Percentiles rank a stretch among this genome's conserved stretches.
Conservation (phyloP, 2,113 vertebrate species). For the Cichladusa arquata region DNA sequence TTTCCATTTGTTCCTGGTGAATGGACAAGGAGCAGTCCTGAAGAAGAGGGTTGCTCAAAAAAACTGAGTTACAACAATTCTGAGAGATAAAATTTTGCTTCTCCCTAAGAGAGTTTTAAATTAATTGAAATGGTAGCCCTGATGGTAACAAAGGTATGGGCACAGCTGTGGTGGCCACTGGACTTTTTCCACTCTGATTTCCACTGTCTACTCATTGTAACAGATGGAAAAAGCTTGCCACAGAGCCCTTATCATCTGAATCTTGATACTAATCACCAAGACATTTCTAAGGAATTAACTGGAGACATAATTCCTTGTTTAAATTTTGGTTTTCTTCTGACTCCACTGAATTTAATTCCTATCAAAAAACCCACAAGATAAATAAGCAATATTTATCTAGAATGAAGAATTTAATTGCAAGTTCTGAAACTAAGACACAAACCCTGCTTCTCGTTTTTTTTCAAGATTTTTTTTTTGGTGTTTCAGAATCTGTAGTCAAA, state of each 20-base stretch:
- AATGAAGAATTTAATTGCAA: not conserved
- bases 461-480: not conserved
- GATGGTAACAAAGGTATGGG: not conserved
- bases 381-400: not conserved
- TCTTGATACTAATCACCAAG: not conserved
- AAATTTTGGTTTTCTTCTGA: not conserved
- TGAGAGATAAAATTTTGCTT: not conserved
- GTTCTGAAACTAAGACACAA: not conserved
- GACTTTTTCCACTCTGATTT: not conserved
- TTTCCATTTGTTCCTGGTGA: not conserved
- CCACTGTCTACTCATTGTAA: not conserved
- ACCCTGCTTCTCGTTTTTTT: rapidly evolving
- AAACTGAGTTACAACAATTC: rapidly evolving
- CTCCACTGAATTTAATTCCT: not conserved
- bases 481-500: not conserved
- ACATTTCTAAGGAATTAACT: not conserved
- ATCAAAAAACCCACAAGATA: not conserved
- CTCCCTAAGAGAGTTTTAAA: not conserved
- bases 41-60: not conserved
- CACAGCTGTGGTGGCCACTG: not conserved
- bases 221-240: not conserved
- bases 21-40: not conserved
- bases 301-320: not conserved
- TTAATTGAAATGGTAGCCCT: not conserved
- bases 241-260: not conserved